These are phyloP conservation scores for Trochalopteron elliotii DNA, from an alignment of 2,113 vertebrate genomes.

Conservation along the genomic window DNA sequence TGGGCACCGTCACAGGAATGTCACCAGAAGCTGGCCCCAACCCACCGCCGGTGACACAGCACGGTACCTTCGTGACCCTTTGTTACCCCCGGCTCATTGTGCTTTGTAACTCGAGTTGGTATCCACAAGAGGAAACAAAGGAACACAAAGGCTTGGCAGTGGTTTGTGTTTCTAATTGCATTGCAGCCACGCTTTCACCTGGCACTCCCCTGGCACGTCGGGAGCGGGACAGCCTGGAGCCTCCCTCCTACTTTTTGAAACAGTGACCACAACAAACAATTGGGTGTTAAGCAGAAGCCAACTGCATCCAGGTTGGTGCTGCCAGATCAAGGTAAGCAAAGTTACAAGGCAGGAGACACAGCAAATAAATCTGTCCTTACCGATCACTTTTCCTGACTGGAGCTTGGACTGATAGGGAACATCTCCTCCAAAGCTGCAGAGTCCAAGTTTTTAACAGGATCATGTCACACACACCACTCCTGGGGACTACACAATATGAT, in stretches of 20 bases:
- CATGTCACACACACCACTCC: not conserved
- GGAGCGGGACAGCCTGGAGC: not conserved
- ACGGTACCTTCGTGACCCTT: not conserved
- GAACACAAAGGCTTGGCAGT: constrained; percentile 33
- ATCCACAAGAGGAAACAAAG: constrained; percentile 43
- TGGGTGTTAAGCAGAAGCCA: not conserved
- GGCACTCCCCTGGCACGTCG: not conserved
- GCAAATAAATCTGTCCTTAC: not conserved
- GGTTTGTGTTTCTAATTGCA: not conserved
- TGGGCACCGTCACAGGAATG: not conserved
- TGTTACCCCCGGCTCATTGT: not conserved
- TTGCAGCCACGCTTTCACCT: not conserved
- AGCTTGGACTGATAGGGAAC: not conserved
- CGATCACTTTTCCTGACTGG: accelerated
- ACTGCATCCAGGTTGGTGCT: not conserved
- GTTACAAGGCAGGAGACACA: not conserved
- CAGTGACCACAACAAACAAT: not conserved
- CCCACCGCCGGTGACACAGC: not conserved
- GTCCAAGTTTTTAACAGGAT: not conserved
- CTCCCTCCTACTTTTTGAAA: not conserved
- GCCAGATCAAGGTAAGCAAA: not conserved
- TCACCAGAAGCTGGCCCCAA: not conserved
- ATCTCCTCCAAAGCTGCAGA: not conserved
- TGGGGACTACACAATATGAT: not conserved
- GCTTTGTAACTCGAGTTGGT: constrained; percentile 20